Percentiles rank a stretch among this genome's conserved stretches.
Evolutionary conservation across 2,888 invertebrate species (phyloP).

Genomic region (Antitype chi): DNA sequence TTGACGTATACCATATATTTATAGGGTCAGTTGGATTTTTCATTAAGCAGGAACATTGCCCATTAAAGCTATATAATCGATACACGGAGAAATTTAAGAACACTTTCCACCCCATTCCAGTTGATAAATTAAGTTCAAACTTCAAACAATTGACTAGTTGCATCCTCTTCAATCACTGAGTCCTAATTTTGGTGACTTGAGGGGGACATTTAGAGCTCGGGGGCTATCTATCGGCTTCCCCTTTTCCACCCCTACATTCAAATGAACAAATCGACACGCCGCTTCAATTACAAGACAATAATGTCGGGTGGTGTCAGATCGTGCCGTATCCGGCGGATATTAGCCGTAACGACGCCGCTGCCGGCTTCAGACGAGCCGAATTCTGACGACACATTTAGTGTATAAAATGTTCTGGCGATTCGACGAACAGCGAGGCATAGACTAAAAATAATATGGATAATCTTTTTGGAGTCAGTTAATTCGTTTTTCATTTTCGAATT

Average conservation of each 20-base stretch:
- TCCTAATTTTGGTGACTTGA: slow-evolving; percentile 56
- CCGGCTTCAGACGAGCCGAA: slow-evolving; percentile 82
- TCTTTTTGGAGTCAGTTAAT: slow-evolving; percentile 16
- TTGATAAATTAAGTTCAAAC: slow-evolving; percentile 57
- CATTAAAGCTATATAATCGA: background rate
- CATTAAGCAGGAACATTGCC: background rate
- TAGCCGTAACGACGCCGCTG: slow-evolving; percentile 77
- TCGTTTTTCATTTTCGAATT: slow-evolving; percentile 18
- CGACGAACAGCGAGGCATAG: slow-evolving; percentile 49
- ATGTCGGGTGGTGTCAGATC: slow-evolving; percentile 78
- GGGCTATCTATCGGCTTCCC: slow-evolving; percentile 50
- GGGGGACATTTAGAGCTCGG: slow-evolving; percentile 45
- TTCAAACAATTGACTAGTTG: slow-evolving; percentile 53
- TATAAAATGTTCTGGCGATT: slow-evolving; percentile 67
- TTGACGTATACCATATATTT: background rate
- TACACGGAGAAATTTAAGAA: slow-evolving; percentile 8
- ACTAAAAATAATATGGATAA: slow-evolving; percentile 39
- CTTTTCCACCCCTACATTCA: slow-evolving; percentile 67
- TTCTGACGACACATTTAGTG: slow-evolving; percentile 87
- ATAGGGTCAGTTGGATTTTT: background rate
- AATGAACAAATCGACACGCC: slow-evolving; percentile 86
- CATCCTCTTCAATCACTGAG: slow-evolving; percentile 57
- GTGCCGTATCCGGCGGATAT: slow-evolving; percentile 88
- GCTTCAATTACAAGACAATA: slow-evolving; percentile 88
- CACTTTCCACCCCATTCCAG: slow-evolving; percentile 34